Base-by-base conservation (phyloP, 2,888 invertebrate species). In the Leptinotarsa peninsularis region DNA sequence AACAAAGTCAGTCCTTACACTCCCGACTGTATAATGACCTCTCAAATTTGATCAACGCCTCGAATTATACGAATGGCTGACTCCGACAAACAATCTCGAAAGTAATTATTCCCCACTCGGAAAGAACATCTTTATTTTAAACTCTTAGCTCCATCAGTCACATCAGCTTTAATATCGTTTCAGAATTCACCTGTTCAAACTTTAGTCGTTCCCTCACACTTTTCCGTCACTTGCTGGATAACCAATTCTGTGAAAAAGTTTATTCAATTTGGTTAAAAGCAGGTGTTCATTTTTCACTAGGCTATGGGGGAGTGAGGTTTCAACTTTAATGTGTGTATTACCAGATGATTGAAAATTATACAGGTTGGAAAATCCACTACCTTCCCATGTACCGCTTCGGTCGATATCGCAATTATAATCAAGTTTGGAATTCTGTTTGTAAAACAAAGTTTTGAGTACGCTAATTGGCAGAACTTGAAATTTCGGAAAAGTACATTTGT, bases 101-200 rank as follows among this genome's bases (percentile, higher is more conserved):
- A 70, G 58, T 54, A 49, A 70, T 70, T 58, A 70, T 70, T 60
- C 49, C 58, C 58, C 70, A 60, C 69, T 69, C 56, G 43, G 18
- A 56, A 18, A 60, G 49, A 54, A 70, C 70, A 58, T 52, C 68
- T 68, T 70, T 60, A 60, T 70, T 58, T 58, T 15, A n/a, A 68
- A 58, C 50, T 70, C 58, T 49, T 15, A 21, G 15, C 49, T 49
- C 49, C 69, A 33, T 27, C 69, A 56, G 54, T 54, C 68, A 68
- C 68, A 27, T 54, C 54, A 68, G 52, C 23, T 68, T 54, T n/a
- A 68, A 68, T 50, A 50, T 68, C 27, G 54, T 43, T 68, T 27
- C 68, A 23, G 49, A 68, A 68, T 15, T 68, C 68, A 68, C 68
- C 68, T 68, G 68, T 68, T 68, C 68, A 54, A 69, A 69, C 69